Evolutionary conservation across 1,140 invertebrate species (phyloP), one percentile per base, ranked within the genome.

Genomic region (Pomphorhynchus laevis): DNA sequence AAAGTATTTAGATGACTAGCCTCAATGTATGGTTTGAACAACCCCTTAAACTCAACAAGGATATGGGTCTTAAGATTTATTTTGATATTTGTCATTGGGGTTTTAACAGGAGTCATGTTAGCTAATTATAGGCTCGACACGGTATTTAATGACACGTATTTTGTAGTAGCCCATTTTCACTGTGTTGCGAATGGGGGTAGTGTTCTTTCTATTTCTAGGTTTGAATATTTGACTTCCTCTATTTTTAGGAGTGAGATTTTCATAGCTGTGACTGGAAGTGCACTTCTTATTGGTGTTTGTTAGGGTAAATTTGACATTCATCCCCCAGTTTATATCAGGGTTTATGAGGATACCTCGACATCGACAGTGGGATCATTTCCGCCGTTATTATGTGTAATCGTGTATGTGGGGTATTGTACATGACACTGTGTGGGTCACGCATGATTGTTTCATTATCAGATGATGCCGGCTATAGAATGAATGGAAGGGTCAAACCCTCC

Each of bases 91-190:
- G 56, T 51, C 21, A 14, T 58, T 9, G 58, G 59, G 0, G 57
- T 57, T 1, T 39, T 61, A 14, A 59, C 55, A 9, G 58, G 60
- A 0, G 43, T 63, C 47, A 58, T 69, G 43, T 55, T 72, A 58
- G 63, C 69, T 44, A 70, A 70, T 52, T 68, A 67, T 38, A 65
- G 65, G 36, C 55, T 70, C 52, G 68, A 72, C 65, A 63, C 68
- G 57, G 51, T 64, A 47, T 43, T 71, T 20, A 67, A 71, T 60
- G 67, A 71, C 52, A 70, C 67, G 18, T 71, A 70, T 54, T 72
- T 69, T 63, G 67, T 70, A 34, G 67, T 70, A 38, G 66, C 64
- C 34, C 68, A 72, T 55, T 71, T 71, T 51, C 68, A 71, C 53
- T 53, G 58, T 59, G 14, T 47, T 58, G 17, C 48, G 44, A 9